Base-by-base conservation (phyloP, 2,797 vertebrate genomes). In the Hyperoplus lanceolatus region DNA sequence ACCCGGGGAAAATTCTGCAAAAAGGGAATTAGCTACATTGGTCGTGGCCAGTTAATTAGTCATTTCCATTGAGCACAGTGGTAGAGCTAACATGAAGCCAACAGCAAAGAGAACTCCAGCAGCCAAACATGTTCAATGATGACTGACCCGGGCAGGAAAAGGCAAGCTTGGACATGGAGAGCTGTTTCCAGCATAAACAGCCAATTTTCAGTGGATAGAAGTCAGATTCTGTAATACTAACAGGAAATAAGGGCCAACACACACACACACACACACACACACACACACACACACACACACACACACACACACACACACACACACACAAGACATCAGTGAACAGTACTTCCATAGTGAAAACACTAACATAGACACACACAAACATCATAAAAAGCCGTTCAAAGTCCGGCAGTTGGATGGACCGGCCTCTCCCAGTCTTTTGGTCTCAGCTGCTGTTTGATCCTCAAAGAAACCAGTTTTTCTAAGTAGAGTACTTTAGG, bases 171-270 rank as follows among this genome's bases (percentile, higher is more conserved):
- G 75, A 87, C 78, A 72, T 0, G 56, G 51, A 60, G 60, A 84
- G 43, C 15, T 46, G 62, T 82, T 85, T 90, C 77, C 79, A 88
- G 80, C 51, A 63, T 75, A 90, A 93, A 89, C 88, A 90, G 49
- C 50, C 55, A 54, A 65, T 10, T 65, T 55, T 78, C 54, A 77
- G 63, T 57, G 57, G 70, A 72, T 61, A 84, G 45, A 72, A 56
- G 73, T 85, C 81, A 43, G 42, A 76, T 55, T 79, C 78, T 82
- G 21, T 87, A 86, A 82, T 68, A 76, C 80, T 75, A 88, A 89
- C 79, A 92, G 87, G 82, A 91, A 88, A 77, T 54, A 63, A 73
- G 65, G 57, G 51, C 67, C 41, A 55, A 89, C 77, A 83, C 50
- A 75, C 55, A 45, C 49, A 65, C 9, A 18, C 51, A 6, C 57